These are phyloP conservation scores for Oryzias woworae DNA, from an alignment of 2,113 vertebrate species.

Conservation along the genomic window DNA sequence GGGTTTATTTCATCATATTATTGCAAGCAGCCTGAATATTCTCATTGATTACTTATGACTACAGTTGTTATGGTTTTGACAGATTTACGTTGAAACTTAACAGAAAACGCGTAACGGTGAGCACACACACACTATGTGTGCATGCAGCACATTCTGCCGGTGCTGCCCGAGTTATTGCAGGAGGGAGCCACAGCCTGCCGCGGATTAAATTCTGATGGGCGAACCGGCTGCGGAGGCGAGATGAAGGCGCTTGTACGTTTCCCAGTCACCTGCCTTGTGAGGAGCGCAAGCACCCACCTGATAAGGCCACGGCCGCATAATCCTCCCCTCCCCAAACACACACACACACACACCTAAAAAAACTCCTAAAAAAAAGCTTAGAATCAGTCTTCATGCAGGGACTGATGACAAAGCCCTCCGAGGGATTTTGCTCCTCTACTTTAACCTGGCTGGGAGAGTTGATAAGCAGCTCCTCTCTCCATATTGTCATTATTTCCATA, in stretches of 20 bases:
- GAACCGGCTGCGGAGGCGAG: constrained; percentile 67
- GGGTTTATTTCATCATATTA: no score
- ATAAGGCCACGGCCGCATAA: constrained; percentile 72
- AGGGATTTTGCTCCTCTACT: constrained; percentile 24
- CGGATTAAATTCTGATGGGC: constrained; percentile 56
- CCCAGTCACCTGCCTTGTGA: constrained; percentile 53
- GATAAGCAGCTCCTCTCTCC: constrained; percentile 29
- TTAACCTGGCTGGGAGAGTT: constrained; percentile 25
- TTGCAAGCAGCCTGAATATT: no score
- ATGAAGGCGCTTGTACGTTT: constrained; percentile 72
- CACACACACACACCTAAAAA: constrained; percentile 25
- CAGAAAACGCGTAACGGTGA: neutral
- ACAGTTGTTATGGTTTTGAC: neutral
- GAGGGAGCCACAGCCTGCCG: constrained; percentile 17
- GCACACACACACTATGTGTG: constrained; percentile 7
- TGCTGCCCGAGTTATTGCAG: constrained; percentile 13
- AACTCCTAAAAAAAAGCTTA: constrained; percentile 42
- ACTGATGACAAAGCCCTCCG: constrained; percentile 31
- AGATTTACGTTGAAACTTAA: neutral
- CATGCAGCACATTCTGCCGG: constrained; percentile 1
- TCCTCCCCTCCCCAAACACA: constrained; percentile 22
- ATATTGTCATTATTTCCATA: constrained; percentile 17
- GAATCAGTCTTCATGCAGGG: constrained; percentile 68
- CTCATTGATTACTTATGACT: no score
- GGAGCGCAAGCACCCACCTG: constrained; percentile 60